Evolutionary conservation across 2,797 vertebrate genomes (phyloP), one percentile per base, ranked within the genome.

Genomic region (Babyrousa celebensis): DNA sequence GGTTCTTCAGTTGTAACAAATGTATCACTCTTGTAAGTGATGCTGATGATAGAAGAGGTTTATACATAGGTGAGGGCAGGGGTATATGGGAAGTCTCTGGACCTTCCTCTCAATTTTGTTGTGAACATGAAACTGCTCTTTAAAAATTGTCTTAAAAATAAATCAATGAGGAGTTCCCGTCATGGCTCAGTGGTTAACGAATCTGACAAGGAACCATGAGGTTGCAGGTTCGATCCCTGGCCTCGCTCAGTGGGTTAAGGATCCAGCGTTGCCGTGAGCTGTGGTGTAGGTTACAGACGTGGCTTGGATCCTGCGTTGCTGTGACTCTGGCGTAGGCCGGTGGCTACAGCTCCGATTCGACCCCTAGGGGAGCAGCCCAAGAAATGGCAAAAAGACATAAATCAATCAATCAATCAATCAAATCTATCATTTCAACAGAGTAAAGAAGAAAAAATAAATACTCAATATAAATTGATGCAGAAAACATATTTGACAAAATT

Each of bases 401-500:
- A 36, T 36, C 3, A 36, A 36, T 36, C 88, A 77, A 85, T 89
- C 70, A 93, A 85, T 93, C 11, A 80, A 48, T 72, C 18, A n/a
- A 93, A 82, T 62, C 1, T 48, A 85, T 83, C 72, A 62, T 65
- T 88, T 54, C 82, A 95, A 32, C 27, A 89, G 36, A 70, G 17
- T 85, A 94, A 96, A 85, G 32, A 88, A 88, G 14, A 83, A 85
- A 94, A 91, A 62, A 21, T 27, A 89, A 48, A n/a, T 77, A 85
- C 83, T 79, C 20, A 89, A 70, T 89, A 90, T 80, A 62, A 80
- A 87, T 67, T 97, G 62, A 71, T 84, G 48, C 58, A 62, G 14
- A 96, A 91, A 95, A 93, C 25, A 14, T 43, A 93, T 86, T 89
- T 96, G 74, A 68, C 56, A 82, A 62, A 94, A 95, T 78, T 90